A percentile compares a stretch with the other conserved stretches of the same genome.
These are phyloP conservation scores for Thunnus thynnus DNA, from an alignment of 2,113 vertebrate genomes.

Conservation along the genomic window DNA sequence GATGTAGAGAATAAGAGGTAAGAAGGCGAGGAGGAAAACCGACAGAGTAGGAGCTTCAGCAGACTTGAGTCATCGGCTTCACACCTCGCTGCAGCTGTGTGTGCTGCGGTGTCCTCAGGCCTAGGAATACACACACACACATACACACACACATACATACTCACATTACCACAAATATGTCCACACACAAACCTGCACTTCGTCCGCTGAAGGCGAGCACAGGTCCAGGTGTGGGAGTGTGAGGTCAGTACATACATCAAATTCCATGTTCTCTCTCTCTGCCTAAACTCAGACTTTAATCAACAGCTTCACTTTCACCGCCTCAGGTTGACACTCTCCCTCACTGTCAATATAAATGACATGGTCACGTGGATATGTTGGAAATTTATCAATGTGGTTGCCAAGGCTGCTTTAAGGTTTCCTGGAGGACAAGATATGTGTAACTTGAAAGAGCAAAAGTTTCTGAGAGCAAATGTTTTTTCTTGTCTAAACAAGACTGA, in stretches of 20 bases:
- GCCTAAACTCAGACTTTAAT: constrained; percentile 16
- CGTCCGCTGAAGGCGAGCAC: neutral
- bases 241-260: constrained; percentile 45
- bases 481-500: no score
- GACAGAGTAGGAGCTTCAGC: constrained; percentile 21
- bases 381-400: neutral
- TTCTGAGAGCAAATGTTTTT: no score
- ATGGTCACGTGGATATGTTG: neutral
- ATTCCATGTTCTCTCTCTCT: constrained; percentile 13
- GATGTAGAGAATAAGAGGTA: neutral
- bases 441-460: no score
- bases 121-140: neutral
- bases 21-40: constrained; percentile 1
- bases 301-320: constrained; percentile 2
- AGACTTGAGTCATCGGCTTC: constrained; percentile 51
- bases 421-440: neutral
- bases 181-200: constrained; percentile 14
- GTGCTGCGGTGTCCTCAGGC: neutral
- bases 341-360: neutral
- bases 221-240: constrained; percentile 47
- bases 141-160: constrained; percentile 8
- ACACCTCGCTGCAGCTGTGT: constrained; percentile 15
- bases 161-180: constrained; percentile 39
- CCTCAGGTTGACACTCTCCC: neutral
- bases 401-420: neutral